Evolutionary conservation across 2,113 vertebrate genomes (phyloP).

Genomic region (Chrysochloris asiatica): DNA sequence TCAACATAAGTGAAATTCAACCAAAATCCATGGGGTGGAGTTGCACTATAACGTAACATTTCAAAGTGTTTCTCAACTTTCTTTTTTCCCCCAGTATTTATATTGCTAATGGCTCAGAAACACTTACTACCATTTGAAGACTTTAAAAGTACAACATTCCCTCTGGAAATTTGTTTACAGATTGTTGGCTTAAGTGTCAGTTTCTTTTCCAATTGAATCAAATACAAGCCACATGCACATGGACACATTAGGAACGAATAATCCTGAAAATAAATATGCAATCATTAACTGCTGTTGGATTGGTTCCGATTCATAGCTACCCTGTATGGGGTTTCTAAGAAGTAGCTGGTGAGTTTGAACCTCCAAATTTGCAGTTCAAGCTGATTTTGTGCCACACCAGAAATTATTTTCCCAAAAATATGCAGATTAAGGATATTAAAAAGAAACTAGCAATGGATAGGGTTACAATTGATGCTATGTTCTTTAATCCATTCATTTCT

Average conservation of each 20-base stretch:
- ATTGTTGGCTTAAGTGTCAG: background rate
- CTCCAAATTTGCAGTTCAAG: too few species aligned
- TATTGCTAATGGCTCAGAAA: background rate
- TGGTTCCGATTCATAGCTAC: too few species aligned
- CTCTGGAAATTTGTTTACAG: background rate
- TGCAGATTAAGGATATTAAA: conserved; percentile 1
- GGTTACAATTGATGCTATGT: background rate
- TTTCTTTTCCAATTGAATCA: conserved; percentile 12
- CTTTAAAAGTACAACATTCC: conserved; percentile 25
- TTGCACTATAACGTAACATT: conserved; percentile 84
- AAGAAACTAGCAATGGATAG: background rate
- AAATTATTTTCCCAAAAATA: background rate
- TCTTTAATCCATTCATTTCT: background rate
- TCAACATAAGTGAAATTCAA: conserved; percentile 83
- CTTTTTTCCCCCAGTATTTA: background rate
- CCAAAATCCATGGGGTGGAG: conserved; percentile 86
- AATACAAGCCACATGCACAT: background rate
- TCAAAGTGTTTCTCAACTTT: conserved; percentile 43
- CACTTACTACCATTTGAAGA: background rate
- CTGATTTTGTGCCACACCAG: too few species aligned
- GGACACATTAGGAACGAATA: conserved; percentile 11
- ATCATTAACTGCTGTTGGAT: too few species aligned
- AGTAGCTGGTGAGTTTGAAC: too few species aligned
- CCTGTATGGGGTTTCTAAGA: too few species aligned
- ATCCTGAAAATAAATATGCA: background rate